Evolutionary conservation across 2,888 invertebrate species (phyloP).

Genomic region (Hybos culiciformis): DNA sequence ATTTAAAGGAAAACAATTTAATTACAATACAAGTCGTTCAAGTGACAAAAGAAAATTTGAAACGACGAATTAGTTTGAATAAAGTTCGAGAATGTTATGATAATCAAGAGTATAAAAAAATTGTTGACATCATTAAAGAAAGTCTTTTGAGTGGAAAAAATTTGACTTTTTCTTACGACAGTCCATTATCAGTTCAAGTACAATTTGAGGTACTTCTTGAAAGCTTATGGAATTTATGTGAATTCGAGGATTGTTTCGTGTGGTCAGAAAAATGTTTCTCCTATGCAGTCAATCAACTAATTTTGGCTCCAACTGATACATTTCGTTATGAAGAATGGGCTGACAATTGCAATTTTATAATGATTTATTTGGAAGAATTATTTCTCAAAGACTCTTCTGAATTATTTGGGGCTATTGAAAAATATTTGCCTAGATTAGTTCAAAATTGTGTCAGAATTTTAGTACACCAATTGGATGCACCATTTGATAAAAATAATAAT

Average conservation of each 20-base stretch:
- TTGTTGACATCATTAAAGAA: slow-evolving; percentile 51
- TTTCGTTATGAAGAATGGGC: slow-evolving; percentile 36
- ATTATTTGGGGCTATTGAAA: slow-evolving; percentile 40
- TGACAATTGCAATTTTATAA: slow-evolving; percentile 32
- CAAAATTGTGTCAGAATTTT: slow-evolving; percentile 63
- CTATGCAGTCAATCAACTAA: slow-evolving; percentile 55
- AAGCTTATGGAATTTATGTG: slow-evolving; percentile 48
- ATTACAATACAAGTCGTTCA: slow-evolving; percentile 37
- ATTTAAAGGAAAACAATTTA: slow-evolving; percentile 40
- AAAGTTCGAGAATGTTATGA: slow-evolving; percentile 54
- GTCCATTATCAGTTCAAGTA: slow-evolving; percentile 18
- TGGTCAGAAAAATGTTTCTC: slow-evolving; percentile 67
- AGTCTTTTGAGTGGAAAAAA: slow-evolving; percentile 24
- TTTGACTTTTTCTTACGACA: slow-evolving; percentile 19
- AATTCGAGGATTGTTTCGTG: slow-evolving; percentile 50
- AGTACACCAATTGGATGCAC: slow-evolving; percentile 59
- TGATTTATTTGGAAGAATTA: slow-evolving; percentile 38
- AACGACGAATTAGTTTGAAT: slow-evolving; percentile 43
- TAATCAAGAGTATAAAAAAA: slow-evolving; percentile 47
- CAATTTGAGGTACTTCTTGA: slow-evolving; percentile 43
- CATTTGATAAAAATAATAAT: slow-evolving; percentile 42
- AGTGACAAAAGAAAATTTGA: slow-evolving; percentile 39
- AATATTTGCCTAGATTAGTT: slow-evolving; percentile 50
- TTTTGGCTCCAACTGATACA: slow-evolving; percentile 34
- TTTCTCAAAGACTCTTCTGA: slow-evolving; percentile 41